A percentile compares a stretch with the other conserved stretches of the same genome.
Conservation (phyloP, 2,113 vertebrate species). For the Seriola rivoliana region DNA sequence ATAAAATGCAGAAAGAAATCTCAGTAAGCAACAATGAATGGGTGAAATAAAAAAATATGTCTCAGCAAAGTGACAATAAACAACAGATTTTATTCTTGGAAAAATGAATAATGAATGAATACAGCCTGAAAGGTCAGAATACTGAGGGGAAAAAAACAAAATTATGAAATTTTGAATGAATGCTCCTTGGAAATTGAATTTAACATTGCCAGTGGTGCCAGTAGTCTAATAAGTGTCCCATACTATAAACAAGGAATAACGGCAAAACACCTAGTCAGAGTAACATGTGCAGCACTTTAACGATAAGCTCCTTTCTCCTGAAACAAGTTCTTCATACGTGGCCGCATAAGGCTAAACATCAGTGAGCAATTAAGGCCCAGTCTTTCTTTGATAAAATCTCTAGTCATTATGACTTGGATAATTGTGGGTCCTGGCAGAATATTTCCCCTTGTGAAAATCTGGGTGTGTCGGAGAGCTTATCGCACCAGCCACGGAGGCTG, state of each 20-base stretch:
- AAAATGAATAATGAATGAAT: slow-evolving; percentile 8
- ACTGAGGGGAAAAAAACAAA: not conserved
- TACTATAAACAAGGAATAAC: slow-evolving; percentile 37
- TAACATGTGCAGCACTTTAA: slow-evolving; percentile 49
- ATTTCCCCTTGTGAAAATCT: slow-evolving; percentile 79
- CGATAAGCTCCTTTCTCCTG: slow-evolving; percentile 44
- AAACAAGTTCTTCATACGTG: slow-evolving; percentile 59
- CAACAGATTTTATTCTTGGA: slow-evolving; percentile 14
- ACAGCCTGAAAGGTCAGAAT: not conserved
- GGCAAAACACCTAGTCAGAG: slow-evolving; percentile 56
- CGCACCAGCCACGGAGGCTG: slow-evolving; percentile 69
- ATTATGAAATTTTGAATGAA: slow-evolving; percentile 17
- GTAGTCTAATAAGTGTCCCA: slow-evolving; percentile 25
- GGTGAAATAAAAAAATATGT: slow-evolving; percentile 2
- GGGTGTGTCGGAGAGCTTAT: slow-evolving; percentile 76
- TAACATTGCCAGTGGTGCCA: slow-evolving; percentile 35
- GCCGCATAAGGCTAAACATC: slow-evolving; percentile 79
- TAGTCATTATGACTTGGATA: slow-evolving; percentile 79
- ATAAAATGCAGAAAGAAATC: slow-evolving; percentile 18
- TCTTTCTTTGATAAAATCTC: slow-evolving; percentile 82
- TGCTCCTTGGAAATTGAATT: slow-evolving; percentile 32
- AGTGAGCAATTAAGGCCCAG: slow-evolving; percentile 79
- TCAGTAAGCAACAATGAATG: slow-evolving; percentile 25
- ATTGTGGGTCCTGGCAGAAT: slow-evolving; percentile 79
- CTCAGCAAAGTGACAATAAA: not conserved